Evolutionary conservation across 2,797 vertebrate species (phyloP).

Genomic region (Coregonus sp.): DNA sequence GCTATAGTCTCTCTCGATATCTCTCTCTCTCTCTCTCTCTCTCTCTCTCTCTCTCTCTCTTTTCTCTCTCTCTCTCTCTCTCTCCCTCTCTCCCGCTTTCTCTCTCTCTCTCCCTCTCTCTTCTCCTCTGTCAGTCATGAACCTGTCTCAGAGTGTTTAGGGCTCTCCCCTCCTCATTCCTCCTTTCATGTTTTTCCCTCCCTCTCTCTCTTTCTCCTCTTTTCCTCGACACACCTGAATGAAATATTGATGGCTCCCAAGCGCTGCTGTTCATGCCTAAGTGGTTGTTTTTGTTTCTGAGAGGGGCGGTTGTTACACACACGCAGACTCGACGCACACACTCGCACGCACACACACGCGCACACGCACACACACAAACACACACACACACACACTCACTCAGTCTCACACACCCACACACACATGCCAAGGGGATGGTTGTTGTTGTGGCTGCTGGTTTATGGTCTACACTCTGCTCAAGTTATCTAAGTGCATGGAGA

Average conservation of each 20-base stretch:
- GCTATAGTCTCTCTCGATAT: too few relatives aligned
- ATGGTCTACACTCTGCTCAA: conserved; percentile 13
- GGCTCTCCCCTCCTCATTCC: conserved; percentile 37
- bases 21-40: not conserved
- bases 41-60: not conserved
- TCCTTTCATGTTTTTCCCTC: conserved; percentile 34
- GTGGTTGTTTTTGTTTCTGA: conserved; percentile 68
- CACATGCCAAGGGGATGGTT: not conserved
- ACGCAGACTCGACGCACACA: conserved; percentile 23
- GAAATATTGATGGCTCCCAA: conserved; percentile 82
- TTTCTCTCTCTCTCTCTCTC: not conserved
- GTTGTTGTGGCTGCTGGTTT: not conserved
- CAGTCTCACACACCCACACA: conserved; percentile 11
- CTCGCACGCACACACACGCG: conserved; percentile 3
- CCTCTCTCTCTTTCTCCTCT: conserved; percentile 45
- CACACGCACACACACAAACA: conserved; percentile 15
- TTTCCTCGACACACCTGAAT: conserved; percentile 81
- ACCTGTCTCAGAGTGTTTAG: conserved; percentile 59
- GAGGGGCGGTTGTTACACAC: conserved; percentile 44
- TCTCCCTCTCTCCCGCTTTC: not conserved
- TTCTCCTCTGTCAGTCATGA: conserved; percentile 50
- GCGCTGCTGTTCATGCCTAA: conserved; percentile 64
- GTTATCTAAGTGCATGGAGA: not conserved
- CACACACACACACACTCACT: conserved; percentile 8
- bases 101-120: not conserved